These are phyloP conservation scores for Zoanthus sociatus DNA, from an alignment of 92 coral and sea anemone genomes.

Conservation along the genomic window DNA sequence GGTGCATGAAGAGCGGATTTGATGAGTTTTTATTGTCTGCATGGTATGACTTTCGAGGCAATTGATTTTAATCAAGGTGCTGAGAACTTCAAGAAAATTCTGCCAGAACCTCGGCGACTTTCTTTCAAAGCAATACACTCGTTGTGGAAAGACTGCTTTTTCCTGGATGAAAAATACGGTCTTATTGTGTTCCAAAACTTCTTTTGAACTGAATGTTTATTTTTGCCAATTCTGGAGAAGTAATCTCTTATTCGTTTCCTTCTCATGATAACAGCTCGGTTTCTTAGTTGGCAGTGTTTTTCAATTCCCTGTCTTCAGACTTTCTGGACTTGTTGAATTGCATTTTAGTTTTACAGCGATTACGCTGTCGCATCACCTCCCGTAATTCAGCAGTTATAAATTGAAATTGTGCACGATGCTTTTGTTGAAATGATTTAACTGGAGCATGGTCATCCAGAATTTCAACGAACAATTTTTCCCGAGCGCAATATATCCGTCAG, in stretches of 20 bases:
- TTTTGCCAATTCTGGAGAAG: not conserved
- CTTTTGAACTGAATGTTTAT: not conserved
- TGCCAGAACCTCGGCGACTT: not conserved
- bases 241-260: not conserved
- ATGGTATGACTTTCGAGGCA: not conserved
- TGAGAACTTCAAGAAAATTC: not conserved
- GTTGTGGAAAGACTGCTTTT: not conserved
- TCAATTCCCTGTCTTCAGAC: slow-evolving; percentile 31
- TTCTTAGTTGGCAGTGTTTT: slow-evolving; percentile 18
- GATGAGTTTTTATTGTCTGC: not conserved
- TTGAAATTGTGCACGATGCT: slow-evolving; percentile 11
- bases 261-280: slow-evolving; percentile 34
- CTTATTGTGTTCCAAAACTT: not conserved
- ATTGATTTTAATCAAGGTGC: not conserved
- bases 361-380: slow-evolving; percentile 28
- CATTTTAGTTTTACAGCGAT: slow-evolving; percentile 48
- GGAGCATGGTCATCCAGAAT: slow-evolving; percentile 1
- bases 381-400: slow-evolving; percentile 47
- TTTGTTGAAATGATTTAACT: not conserved
- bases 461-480: too few species aligned
- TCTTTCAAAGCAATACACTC: not conserved
- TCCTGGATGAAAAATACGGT: not conserved
- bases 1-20: not conserved
- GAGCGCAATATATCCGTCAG: too few species aligned
- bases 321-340: slow-evolving; percentile 52